A percentile compares a stretch with the other conserved stretches of the same genome.
phyloP scores from a whole-genome alignment of 1,140 invertebrate species.

The Pseudomyrmex cubaensis region DNA sequence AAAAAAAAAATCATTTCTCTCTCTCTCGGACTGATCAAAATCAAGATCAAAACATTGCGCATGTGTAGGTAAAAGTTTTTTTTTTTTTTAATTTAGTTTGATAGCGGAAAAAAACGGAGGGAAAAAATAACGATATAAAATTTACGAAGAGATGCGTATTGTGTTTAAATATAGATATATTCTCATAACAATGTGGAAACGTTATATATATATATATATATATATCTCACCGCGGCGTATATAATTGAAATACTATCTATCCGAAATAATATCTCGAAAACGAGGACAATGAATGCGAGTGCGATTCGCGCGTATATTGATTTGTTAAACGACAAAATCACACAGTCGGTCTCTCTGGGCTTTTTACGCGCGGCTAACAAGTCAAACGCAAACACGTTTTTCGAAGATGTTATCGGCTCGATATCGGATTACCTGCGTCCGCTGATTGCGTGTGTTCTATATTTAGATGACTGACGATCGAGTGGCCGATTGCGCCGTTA shows the following conservation, averaged over 20 bases:
- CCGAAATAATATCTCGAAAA: not conserved
- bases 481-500: slow-evolving; percentile 1
- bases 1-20: too few relatives aligned
- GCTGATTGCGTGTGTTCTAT: slow-evolving; percentile 12
- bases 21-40: too few relatives aligned
- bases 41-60: too few relatives aligned
- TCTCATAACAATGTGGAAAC: too few relatives aligned
- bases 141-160: too few relatives aligned
- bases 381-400: slow-evolving; percentile 17
- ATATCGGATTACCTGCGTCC: slow-evolving; percentile 9
- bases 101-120: too few relatives aligned
- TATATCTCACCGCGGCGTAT: too few relatives aligned
- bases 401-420: slow-evolving; percentile 1
- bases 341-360: not conserved
- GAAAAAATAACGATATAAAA: too few relatives aligned
- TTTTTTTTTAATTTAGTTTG: too few relatives aligned
- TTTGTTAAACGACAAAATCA: slow-evolving; percentile 3
- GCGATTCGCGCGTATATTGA: not conserved
- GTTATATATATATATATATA: too few relatives aligned
- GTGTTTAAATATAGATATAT: too few relatives aligned
- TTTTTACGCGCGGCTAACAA: slow-evolving; percentile 18
- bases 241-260: not conserved
- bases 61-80: too few relatives aligned
- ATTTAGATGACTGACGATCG: not conserved
- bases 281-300: not conserved